phyloP scores from a whole-genome alignment of 2,797 vertebrate species.

The Hypotaenidia philippensis region DNA sequence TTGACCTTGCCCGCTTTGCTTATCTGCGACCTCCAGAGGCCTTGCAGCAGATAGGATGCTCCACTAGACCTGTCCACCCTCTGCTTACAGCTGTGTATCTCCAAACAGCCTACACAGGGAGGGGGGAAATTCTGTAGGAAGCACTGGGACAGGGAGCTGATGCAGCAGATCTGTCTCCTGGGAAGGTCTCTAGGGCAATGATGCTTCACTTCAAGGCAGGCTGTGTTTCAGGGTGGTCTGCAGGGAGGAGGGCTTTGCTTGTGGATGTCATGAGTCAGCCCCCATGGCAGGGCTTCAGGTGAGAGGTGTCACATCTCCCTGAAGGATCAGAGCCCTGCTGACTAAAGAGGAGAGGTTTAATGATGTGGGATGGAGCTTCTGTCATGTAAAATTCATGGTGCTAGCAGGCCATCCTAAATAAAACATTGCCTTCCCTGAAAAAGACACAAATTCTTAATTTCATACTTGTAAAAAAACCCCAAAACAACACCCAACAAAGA shows the following conservation, averaged over 20 bases:
- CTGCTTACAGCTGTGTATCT: neutral
- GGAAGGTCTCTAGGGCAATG: neutral
- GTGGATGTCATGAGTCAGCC: neutral
- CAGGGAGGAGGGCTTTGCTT: neutral
- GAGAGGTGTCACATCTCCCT: neutral
- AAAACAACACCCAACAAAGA: neutral
- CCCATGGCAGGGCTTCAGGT: neutral
- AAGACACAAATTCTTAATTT: constrained; percentile 13
- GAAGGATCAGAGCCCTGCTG: neutral
- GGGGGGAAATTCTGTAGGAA: neutral
- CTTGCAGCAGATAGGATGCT: neutral
- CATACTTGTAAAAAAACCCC: neutral
- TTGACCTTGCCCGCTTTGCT: neutral
- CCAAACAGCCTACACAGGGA: neutral
- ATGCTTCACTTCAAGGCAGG: neutral
- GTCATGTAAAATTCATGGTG: constrained; percentile 49
- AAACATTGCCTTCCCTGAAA: neutral
- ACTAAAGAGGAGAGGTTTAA: neutral
- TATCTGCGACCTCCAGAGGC: constrained; percentile 9
- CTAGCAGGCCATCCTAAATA: constrained; percentile 27
- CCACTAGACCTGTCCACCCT: neutral
- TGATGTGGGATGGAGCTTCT: neutral
- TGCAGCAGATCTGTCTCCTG: neutral
- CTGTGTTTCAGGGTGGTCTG: neutral
- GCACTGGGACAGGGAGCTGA: neutral